phyloP scores from a whole-genome alignment of 2,113 vertebrate genomes.

The Motacilla tschutschensis region DNA sequence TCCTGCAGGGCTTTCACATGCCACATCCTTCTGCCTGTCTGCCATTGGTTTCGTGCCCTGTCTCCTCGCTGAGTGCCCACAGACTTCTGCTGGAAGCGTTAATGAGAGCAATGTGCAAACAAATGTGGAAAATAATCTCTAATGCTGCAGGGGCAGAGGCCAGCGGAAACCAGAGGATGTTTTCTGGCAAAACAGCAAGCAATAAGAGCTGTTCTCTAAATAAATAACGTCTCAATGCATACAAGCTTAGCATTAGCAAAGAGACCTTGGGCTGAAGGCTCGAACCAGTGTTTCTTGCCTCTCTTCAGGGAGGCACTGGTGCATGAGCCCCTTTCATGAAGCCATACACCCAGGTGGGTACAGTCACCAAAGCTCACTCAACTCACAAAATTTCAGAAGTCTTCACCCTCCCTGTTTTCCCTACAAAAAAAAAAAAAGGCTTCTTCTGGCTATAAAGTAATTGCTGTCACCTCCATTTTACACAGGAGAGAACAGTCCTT shows the following conservation, averaged over 20 bases:
- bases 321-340: not conserved
- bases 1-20: constrained; percentile 1
- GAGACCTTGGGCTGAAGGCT: not conserved
- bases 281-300: not conserved
- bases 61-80: not conserved
- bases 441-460: not conserved
- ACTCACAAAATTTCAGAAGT: not conserved
- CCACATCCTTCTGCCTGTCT: constrained; percentile 28
- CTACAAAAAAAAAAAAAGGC: not conserved
- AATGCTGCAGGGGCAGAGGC: constrained; percentile 25
- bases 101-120: constrained; percentile 44
- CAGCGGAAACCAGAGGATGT: constrained; percentile 49
- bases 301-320: not conserved
- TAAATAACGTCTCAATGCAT: constrained; percentile 10
- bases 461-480: not conserved
- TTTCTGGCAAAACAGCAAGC: constrained; percentile 55
- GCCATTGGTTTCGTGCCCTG: constrained; percentile 7
- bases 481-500: not conserved
- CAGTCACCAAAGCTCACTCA: not conserved
- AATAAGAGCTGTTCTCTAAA: constrained; percentile 43
- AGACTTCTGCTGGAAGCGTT: constrained; percentile 42
- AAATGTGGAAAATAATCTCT: constrained; percentile 63
- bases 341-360: not conserved
- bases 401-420: not conserved
- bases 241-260: not conserved